phyloP scores from a whole-genome alignment of 2,113 vertebrate genomes.

The Apodemus speciosus region DNA sequence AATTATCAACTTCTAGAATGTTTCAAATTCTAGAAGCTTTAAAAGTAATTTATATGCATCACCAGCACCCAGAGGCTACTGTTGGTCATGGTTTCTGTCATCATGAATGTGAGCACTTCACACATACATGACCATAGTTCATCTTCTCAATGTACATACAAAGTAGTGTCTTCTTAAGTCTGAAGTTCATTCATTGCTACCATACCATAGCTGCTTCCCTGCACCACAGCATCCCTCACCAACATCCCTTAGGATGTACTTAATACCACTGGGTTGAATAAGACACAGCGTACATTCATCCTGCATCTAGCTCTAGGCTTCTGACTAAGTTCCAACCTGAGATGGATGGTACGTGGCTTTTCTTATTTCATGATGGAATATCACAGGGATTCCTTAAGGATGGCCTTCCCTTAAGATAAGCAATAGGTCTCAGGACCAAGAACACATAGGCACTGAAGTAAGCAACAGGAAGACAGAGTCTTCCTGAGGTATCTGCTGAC shows the following conservation, averaged over 20 bases:
- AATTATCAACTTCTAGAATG: background rate
- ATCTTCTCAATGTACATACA: background rate
- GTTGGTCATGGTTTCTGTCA: accelerated
- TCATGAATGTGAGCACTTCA: background rate
- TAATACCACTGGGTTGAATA: background rate
- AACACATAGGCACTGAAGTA: accelerated
- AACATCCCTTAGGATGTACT: background rate
- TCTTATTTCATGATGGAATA: background rate
- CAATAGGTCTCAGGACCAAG: too few relatives aligned
- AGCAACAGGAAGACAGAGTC: background rate
- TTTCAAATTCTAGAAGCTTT: background rate
- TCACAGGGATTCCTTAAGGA: background rate
- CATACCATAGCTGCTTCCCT: background rate
- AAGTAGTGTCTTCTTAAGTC: background rate
- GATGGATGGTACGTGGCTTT: background rate
- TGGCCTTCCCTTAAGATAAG: background rate
- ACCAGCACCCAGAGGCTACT: accelerated
- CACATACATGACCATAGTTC: background rate
- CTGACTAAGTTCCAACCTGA: background rate
- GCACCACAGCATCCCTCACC: background rate
- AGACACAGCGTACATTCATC: background rate
- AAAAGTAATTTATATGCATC: background rate
- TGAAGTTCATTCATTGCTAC: background rate
- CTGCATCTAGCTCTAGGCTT: background rate
- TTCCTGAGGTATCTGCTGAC: background rate